Conservation (phyloP, 1,140 invertebrate species). For the Holotrichia oblita region DNA sequence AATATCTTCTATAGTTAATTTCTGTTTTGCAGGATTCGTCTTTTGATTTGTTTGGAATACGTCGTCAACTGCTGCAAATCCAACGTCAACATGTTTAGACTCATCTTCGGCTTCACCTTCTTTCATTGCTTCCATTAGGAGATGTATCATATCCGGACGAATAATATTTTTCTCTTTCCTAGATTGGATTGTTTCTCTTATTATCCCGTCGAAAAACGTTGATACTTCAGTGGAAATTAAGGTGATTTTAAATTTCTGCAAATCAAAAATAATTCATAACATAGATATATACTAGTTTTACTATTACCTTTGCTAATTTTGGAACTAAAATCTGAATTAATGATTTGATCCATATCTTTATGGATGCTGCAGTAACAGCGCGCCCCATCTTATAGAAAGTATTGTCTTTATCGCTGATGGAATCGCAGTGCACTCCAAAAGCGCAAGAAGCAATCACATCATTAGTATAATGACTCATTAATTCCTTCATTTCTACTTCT, state of each 20-base stretch:
- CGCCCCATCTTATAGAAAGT: too few relatives aligned
- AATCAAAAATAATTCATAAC: too few relatives aligned
- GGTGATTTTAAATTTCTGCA: neutral
- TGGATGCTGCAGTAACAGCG: too few relatives aligned
- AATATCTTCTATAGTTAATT: conserved; percentile 47
- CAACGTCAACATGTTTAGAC: conserved; percentile 18
- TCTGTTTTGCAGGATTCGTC: neutral
- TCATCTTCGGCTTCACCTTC: neutral
- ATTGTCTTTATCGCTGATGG: too few relatives aligned
- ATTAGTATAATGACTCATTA: too few relatives aligned
- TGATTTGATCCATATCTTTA: too few relatives aligned
- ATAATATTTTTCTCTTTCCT: neutral
- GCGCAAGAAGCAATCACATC: too few relatives aligned
- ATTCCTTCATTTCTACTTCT: too few relatives aligned
- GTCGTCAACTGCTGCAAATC: conserved; percentile 7
- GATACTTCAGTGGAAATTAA: neutral
- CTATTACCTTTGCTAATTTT: too few relatives aligned
- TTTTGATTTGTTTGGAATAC: neutral
- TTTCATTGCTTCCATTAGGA: neutral
- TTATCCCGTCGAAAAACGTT: neutral
- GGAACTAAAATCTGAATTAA: too few relatives aligned
- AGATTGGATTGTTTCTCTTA: neutral
- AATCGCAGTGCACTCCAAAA: too few relatives aligned
- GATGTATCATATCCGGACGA: neutral
- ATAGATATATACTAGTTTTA: too few relatives aligned